phyloP scores from a whole-genome alignment of 37 sponge, comb jelly and placozoan species.

The Oopsacas minuta region DNA sequence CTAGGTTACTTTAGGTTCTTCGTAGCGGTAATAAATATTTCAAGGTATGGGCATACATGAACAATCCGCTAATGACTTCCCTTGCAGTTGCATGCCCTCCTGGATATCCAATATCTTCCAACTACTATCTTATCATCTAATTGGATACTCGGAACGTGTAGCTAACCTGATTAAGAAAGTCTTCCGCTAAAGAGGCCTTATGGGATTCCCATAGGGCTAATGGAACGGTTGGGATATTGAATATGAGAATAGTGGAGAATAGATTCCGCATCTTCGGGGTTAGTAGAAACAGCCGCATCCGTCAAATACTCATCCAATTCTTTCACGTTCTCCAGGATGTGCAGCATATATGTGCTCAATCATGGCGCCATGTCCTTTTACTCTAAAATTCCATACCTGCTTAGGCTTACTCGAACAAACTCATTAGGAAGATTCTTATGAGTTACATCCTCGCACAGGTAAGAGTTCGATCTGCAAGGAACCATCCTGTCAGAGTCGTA shows the following conservation, averaged over 20 bases:
- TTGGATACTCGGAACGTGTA: too few relatives aligned
- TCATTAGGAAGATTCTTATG: background rate
- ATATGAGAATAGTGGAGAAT: too few relatives aligned
- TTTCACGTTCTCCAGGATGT: background rate
- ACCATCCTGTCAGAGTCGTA: too few relatives aligned
- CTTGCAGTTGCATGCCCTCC: background rate
- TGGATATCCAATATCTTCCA: background rate
- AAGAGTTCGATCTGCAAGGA: too few relatives aligned
- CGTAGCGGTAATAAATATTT: background rate
- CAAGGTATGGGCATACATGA: background rate
- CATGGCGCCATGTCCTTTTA: background rate
- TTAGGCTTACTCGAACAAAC: background rate
- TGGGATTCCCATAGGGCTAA: too few relatives aligned
- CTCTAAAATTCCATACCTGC: background rate
- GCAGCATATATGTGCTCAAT: background rate
- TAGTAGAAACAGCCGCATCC: slow-evolving; percentile 1
- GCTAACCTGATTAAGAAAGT: too few relatives aligned
- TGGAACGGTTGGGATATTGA: too few relatives aligned
- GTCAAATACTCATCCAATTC: slow-evolving; percentile 22
- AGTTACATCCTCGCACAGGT: too few relatives aligned
- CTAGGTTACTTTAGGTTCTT: background rate
- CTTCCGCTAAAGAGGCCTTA: too few relatives aligned
- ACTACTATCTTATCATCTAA: too few relatives aligned
- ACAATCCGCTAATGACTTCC: background rate
- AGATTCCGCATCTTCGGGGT: background rate